A percentile compares a stretch with the other conserved stretches of the same genome.
Evolutionary conservation across 2,113 vertebrate species (phyloP).

Genomic region (Mobula hypostoma): DNA sequence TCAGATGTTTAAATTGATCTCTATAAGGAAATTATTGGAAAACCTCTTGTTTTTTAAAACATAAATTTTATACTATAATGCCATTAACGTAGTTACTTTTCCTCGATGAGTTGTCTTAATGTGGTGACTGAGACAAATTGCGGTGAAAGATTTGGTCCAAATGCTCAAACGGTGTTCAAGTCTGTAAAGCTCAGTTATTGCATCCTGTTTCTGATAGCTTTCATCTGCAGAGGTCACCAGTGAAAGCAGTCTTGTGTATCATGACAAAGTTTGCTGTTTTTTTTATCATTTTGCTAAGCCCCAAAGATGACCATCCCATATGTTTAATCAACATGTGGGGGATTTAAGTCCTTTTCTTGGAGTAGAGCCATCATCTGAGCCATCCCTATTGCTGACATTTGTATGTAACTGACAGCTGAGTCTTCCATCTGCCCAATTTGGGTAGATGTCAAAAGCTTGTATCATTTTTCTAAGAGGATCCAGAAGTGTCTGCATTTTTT

Average conservation of each 20-base stretch:
- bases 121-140: neutral
- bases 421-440: neutral
- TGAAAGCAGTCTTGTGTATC: neutral
- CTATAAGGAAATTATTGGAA: no score
- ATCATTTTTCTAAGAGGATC: neutral
- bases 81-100: no score
- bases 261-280: neutral
- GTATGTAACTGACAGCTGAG: neutral
- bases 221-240: neutral
- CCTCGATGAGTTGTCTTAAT: no score
- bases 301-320: neutral
- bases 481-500: neutral
- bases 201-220: neutral
- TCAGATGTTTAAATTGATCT: no score
- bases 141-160: neutral
- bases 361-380: neutral
- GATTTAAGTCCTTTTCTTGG: neutral
- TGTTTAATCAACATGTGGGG: neutral
- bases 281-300: neutral
- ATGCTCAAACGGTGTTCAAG: neutral
- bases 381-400: neutral
- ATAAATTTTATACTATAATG: no score
- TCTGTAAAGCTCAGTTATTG: neutral
- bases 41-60: no score
- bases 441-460: neutral